Evolutionary conservation across 64 coral and sea anemone genomes (phyloP).

Genomic region (Montipora foliosa): DNA sequence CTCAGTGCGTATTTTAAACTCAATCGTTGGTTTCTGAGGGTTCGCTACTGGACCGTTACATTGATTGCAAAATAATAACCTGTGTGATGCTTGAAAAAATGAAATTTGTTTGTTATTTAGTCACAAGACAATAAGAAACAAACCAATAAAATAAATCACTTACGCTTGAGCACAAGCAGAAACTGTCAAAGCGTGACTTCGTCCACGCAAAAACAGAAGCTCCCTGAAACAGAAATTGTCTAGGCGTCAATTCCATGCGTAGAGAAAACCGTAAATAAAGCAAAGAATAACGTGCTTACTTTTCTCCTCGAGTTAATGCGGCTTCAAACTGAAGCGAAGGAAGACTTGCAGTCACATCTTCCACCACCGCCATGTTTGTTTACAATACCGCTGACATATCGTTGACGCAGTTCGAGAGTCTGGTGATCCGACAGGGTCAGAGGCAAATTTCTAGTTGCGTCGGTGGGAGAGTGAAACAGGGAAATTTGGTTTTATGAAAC

Average conservation of each 20-base stretch:
- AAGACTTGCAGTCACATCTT: slow-evolving; percentile 85
- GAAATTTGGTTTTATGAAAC: too few relatives aligned
- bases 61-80: too few relatives aligned
- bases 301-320: slow-evolving; percentile 77
- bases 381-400: slow-evolving; percentile 12
- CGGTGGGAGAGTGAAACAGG: too few relatives aligned
- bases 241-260: background rate
- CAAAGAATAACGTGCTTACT: slow-evolving; percentile 26
- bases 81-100: too few relatives aligned
- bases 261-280: background rate
- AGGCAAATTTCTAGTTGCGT: too few relatives aligned
- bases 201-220: slow-evolving; percentile 82
- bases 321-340: slow-evolving; percentile 92
- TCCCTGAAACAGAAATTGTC: slow-evolving; percentile 50
- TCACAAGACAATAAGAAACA: background rate
- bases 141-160: slow-evolving; percentile 1
- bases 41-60: too few relatives aligned
- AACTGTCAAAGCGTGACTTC: slow-evolving; percentile 83
- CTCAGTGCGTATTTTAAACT: too few relatives aligned
- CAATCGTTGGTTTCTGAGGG: too few relatives aligned
- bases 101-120: too few relatives aligned
- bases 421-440: too few relatives aligned
- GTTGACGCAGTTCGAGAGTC: background rate
- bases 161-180: slow-evolving; percentile 90
- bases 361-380: slow-evolving; percentile 90